These are phyloP conservation scores for Cepaea nemoralis DNA, from an alignment of 1,140 invertebrate species.

Conservation along the genomic window DNA sequence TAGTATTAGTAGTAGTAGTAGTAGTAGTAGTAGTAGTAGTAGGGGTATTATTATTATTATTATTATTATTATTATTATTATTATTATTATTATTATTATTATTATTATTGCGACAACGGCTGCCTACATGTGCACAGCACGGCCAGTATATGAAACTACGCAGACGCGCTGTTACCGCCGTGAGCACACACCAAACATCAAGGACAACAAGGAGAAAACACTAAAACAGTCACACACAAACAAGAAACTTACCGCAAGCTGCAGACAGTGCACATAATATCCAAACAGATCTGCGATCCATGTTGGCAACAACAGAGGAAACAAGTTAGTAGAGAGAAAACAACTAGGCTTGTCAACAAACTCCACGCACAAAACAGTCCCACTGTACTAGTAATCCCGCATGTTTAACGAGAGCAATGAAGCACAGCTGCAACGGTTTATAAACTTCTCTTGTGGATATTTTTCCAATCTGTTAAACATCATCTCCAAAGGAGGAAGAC, in stretches of 20 bases:
- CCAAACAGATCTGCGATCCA: neutral
- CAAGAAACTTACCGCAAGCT: neutral
- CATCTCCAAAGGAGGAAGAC: no score
- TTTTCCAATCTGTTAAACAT: neutral
- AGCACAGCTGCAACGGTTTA: neutral
- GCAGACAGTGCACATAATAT: neutral
- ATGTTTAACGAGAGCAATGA: neutral
- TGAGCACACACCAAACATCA: no score
- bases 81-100: neutral
- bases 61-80: constrained; percentile 12
- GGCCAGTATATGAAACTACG: no score
- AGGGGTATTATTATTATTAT: constrained; percentile 6
- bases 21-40: no score
- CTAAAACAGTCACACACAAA: no score
- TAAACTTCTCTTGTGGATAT: neutral
- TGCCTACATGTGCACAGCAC: no score
- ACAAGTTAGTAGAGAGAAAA: neutral
- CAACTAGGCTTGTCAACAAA: neutral
- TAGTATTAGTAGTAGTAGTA: no score
- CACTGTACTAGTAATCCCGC: neutral
- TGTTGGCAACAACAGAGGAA: neutral
- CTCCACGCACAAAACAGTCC: neutral
- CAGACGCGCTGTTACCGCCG: no score
- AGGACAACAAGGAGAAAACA: no score
- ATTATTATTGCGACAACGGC: no score